Base-by-base conservation (phyloP, 2,888 invertebrate genomes). In the Himalopsyche kuldschensis region DNA sequence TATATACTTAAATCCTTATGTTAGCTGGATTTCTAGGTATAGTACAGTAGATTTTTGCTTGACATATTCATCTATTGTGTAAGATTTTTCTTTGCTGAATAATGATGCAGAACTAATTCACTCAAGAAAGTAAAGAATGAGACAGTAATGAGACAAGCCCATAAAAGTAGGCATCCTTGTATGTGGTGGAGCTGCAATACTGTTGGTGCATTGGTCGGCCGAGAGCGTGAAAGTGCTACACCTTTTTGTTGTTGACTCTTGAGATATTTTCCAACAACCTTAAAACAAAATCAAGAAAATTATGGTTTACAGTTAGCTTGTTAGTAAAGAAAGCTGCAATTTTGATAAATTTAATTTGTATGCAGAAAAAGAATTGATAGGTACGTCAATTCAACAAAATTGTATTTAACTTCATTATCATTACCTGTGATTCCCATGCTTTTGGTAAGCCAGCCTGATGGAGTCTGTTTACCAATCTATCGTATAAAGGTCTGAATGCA, bases 351-450 rank as follows among this genome's bases (percentile, higher is more conserved):
- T n/a, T n/a, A n/a, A n/a, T n/a, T n/a, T n/a, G n/a, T n/a, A n/a
- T n/a, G n/a, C n/a, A n/a, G n/a, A n/a, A n/a, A n/a, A n/a, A n/a
- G n/a, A n/a, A n/a, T n/a, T n/a, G n/a, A n/a, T n/a, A n/a, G n/a
- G n/a, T n/a, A 41, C 6, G 10, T 41, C 4, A 35, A 35, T 8
- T 35, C 4, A 10, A 35, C 4, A 35, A 35, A 8, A 35, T 8
- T 35, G 10, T 35, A 35, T 8, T 35, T 35, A 8, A 35, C 1
- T 35, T 35, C 10, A 8, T 35, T 5, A 35, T 35, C 30, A 79
- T 63, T 17, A 83, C 83, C 77, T 83, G 80, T 31, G 76, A 27
- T 48, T 83, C 83, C 83, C 83, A 83, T 11, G 80, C 83, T 47
- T 83, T 83, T 80, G 80, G 80, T 8, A 83, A 35, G 0, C 83